Conservation (phyloP, 2,888 invertebrate species). For the Brenthis daphne region DNA sequence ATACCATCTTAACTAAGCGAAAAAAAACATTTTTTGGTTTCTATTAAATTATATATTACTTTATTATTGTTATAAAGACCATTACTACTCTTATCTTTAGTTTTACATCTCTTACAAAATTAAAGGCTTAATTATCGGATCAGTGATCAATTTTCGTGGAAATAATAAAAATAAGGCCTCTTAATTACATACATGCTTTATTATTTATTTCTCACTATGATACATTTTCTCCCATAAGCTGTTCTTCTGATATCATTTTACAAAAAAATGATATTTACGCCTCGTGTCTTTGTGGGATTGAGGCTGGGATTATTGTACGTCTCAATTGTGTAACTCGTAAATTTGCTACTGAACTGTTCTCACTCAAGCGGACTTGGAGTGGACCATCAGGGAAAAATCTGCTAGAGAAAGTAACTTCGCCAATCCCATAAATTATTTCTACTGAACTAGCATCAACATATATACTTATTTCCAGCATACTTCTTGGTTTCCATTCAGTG, state of each 20-base stretch:
- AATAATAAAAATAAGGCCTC: neutral
- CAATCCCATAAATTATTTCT: slow-evolving; percentile 59
- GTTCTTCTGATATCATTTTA: neutral
- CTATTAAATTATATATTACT: too few relatives aligned
- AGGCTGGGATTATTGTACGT: neutral
- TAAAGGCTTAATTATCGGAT: neutral
- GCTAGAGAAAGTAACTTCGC: slow-evolving; percentile 64
- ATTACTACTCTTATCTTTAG: too few relatives aligned
- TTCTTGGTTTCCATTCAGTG: slow-evolving; percentile 57
- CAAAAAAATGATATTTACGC: neutral
- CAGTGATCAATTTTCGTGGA: neutral
- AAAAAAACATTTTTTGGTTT: too few relatives aligned
- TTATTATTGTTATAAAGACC: too few relatives aligned
- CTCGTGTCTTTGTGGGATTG: neutral
- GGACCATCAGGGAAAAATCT: slow-evolving; percentile 55
- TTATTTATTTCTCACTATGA: neutral
- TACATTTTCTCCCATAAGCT: neutral
- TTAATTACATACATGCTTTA: slow-evolving; percentile 1
- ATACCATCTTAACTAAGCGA: too few relatives aligned
- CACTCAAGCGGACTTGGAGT: slow-evolving; percentile 13
- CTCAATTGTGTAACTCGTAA: slow-evolving; percentile 5
- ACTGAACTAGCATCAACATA: slow-evolving; percentile 64
- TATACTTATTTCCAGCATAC: slow-evolving; percentile 47
- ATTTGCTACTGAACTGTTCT: neutral
- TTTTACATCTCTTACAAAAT: neutral